phyloP scores from a whole-genome alignment of 2,113 vertebrate genomes.

The Pongo abelii region DNA sequence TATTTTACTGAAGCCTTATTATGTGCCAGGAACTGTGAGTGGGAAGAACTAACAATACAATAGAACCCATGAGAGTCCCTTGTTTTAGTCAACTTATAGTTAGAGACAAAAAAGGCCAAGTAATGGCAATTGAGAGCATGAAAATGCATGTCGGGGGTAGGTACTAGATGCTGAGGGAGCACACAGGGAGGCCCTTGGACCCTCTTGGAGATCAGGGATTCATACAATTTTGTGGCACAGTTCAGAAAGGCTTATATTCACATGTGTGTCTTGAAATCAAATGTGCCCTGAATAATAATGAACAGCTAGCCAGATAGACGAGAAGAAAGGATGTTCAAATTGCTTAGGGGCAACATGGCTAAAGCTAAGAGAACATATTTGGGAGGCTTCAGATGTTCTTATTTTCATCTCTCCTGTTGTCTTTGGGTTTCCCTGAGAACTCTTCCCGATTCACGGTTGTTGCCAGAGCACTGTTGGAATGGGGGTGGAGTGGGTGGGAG shows the following conservation, averaged over 20 bases:
- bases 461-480: neutral
- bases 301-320: neutral
- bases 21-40: neutral
- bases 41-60: neutral
- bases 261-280: neutral
- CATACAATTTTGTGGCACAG: neutral
- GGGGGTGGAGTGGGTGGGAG: rapidly evolving
- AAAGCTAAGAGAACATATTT: neutral
- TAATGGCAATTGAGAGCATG: no score
- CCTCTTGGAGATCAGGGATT: neutral
- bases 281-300: neutral
- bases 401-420: no score
- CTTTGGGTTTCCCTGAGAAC: neutral
- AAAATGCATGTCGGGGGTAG: no score
- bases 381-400: no score
- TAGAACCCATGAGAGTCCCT: neutral
- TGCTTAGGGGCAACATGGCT: neutral
- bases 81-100: neutral
- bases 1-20: neutral
- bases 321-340: neutral
- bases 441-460: rapidly evolving
- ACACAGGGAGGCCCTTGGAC: rapidly evolving
- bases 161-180: rapidly evolving
- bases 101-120: neutral
- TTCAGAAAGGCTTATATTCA: neutral